A percentile compares a stretch with the other conserved stretches of the same genome.
Evolutionary conservation across 2,113 vertebrate species (phyloP).

Genomic region (Speoplatyrhinus poulsoni): DNA sequence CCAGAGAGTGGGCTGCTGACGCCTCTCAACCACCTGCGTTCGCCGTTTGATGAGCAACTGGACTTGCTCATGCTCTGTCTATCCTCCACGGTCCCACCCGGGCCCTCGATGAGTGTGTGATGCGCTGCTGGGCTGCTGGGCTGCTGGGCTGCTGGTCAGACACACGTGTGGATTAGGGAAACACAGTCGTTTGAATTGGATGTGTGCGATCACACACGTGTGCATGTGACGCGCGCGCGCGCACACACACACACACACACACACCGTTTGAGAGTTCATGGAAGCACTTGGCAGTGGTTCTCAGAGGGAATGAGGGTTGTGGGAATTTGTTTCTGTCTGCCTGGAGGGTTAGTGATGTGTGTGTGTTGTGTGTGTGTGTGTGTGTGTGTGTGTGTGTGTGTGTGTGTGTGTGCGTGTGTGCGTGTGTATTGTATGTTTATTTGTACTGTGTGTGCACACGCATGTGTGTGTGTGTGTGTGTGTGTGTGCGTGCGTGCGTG

Average conservation of each 20-base stretch:
- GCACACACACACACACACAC: too few relatives aligned
- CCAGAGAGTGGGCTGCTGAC: slow-evolving; percentile 61
- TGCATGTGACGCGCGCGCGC: neutral
- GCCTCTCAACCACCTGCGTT: slow-evolving; percentile 39
- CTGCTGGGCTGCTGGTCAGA: too few relatives aligned
- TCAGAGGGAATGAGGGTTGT: neutral
- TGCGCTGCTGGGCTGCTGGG: neutral
- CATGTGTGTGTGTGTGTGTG: slow-evolving; percentile 9
- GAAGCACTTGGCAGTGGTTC: too few relatives aligned
- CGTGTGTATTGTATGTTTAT: neutral
- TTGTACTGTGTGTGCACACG: too few relatives aligned
- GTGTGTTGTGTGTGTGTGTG: neutral
- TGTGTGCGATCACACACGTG: neutral
- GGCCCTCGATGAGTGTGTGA: slow-evolving; percentile 32
- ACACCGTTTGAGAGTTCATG: too few relatives aligned
- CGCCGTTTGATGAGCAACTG: slow-evolving; percentile 62
- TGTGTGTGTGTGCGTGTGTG: slow-evolving; percentile 8
- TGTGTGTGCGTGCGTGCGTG: neutral
- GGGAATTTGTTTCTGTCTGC: neutral
- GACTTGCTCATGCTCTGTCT: slow-evolving; percentile 34
- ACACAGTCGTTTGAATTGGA: neutral
- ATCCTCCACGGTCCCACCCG: neutral
- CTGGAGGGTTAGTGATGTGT: neutral
- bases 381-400: slow-evolving; percentile 18
- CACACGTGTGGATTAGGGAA: neutral